These are phyloP conservation scores for Brachyalestes nurse DNA, from an alignment of 2,797 vertebrate genomes.

Conservation along the genomic window DNA sequence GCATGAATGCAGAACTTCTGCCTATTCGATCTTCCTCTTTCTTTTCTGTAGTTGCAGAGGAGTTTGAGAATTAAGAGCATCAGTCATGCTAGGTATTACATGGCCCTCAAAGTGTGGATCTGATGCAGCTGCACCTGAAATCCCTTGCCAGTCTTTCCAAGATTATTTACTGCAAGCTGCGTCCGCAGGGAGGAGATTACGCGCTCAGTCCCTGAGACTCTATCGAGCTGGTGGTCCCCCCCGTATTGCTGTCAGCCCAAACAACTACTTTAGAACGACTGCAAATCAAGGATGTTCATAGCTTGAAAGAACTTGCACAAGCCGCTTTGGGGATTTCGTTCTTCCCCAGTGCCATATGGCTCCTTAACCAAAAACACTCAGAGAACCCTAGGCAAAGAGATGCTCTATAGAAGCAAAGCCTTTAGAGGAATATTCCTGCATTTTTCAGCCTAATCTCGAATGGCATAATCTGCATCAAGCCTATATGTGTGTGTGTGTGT, in stretches of 20 bases:
- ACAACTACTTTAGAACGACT: conserved; percentile 40
- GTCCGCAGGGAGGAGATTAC: conserved; percentile 46
- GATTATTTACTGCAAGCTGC: conserved; percentile 29
- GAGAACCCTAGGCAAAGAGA: neutral
- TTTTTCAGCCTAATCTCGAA: no score
- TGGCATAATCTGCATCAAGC: no score
- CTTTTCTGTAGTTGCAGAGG: conserved; percentile 34
- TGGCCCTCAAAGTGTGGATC: conserved; percentile 18
- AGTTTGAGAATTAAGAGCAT: conserved; percentile 29
- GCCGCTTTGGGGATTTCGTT: conserved; percentile 1
- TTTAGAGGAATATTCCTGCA: neutral
- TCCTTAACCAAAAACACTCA: neutral
- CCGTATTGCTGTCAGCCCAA: conserved; percentile 41
- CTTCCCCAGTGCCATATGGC: neutral
- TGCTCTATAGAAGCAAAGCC: neutral
- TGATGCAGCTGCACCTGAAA: conserved; percentile 31
- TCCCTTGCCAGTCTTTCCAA: conserved; percentile 24
- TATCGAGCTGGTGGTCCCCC: conserved; percentile 42
- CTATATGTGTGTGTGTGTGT: no score
- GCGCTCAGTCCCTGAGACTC: conserved; percentile 30
- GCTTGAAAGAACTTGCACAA: no score
- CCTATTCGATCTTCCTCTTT: conserved; percentile 61
- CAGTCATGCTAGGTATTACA: conserved; percentile 22
- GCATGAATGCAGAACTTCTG: conserved; percentile 66
- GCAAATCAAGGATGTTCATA: conserved; percentile 14